These are phyloP conservation scores for Musca domestica DNA, from an alignment of 1,140 invertebrate species.

Conservation along the genomic window DNA sequence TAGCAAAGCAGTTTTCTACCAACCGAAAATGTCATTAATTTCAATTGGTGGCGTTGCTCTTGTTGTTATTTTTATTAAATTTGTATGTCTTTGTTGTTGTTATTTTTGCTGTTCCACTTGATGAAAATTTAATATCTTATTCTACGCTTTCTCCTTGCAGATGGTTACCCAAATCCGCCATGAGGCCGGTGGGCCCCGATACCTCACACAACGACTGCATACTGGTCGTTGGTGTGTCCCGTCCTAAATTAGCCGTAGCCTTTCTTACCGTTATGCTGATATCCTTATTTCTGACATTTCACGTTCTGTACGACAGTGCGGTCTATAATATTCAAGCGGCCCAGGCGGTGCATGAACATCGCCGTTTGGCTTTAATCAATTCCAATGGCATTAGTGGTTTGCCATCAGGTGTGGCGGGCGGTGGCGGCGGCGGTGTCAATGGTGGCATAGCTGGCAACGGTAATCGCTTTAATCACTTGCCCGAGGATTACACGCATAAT, in stretches of 20 bases:
- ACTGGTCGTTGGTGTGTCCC: conserved; percentile 72
- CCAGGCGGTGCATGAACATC: conserved; percentile 44
- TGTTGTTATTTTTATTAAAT: neutral
- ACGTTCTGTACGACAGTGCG: conserved; percentile 79
- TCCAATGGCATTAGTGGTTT: conserved; percentile 25
- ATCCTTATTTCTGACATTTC: conserved; percentile 76
- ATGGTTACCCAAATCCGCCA: conserved; percentile 74
- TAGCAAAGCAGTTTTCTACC: too few relatives aligned
- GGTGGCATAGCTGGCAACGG: neutral
- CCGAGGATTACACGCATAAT: conserved; percentile 12
- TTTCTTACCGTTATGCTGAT: conserved; percentile 73
- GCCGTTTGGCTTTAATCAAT: conserved; percentile 29
- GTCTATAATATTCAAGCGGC: conserved; percentile 68
- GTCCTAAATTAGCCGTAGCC: conserved; percentile 74
- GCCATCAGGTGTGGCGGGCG: conserved; percentile 11
- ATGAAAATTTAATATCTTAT: neutral
- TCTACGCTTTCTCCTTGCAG: conserved; percentile 54
- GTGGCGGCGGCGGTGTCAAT: conserved; percentile 26
- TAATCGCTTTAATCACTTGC: conserved; percentile 13
- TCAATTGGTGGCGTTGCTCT: neutral
- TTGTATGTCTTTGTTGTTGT: neutral
- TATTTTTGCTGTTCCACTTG: neutral
- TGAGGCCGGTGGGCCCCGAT: conserved; percentile 73
- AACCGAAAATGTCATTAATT: too few relatives aligned
- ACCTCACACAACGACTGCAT: conserved; percentile 70